phyloP scores from a whole-genome alignment of 2,797 vertebrate species.

The Amazona ochrocephala region DNA sequence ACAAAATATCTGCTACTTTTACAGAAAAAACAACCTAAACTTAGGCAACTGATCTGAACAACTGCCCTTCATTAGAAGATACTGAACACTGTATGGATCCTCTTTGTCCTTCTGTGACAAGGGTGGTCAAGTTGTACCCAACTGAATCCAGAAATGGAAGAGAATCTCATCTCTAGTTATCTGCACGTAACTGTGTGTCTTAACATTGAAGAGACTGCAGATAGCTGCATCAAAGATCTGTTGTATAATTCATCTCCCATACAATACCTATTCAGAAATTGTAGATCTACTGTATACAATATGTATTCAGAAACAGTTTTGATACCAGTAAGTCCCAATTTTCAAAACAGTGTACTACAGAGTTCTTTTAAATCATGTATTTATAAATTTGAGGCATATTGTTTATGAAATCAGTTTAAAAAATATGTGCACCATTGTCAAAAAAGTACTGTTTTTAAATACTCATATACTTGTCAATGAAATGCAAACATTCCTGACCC shows the following conservation, averaged over 20 bases:
- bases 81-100: background rate
- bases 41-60: background rate
- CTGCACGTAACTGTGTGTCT: background rate
- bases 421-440: background rate
- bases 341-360: background rate
- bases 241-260: background rate
- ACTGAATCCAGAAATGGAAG: background rate
- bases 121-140: background rate
- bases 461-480: background rate
- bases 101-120: background rate
- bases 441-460: background rate
- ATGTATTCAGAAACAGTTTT: background rate
- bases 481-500: background rate
- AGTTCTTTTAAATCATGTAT: background rate
- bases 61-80: background rate
- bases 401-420: background rate
- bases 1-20: background rate
- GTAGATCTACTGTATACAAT: background rate
- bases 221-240: background rate
- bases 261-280: background rate
- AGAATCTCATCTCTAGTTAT: background rate
- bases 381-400: background rate
- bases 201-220: background rate
- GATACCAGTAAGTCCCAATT: background rate
- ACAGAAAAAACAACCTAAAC: background rate